Evolutionary conservation across 2,113 vertebrate genomes (phyloP).

Genomic region (Taurulus bubalis): DNA sequence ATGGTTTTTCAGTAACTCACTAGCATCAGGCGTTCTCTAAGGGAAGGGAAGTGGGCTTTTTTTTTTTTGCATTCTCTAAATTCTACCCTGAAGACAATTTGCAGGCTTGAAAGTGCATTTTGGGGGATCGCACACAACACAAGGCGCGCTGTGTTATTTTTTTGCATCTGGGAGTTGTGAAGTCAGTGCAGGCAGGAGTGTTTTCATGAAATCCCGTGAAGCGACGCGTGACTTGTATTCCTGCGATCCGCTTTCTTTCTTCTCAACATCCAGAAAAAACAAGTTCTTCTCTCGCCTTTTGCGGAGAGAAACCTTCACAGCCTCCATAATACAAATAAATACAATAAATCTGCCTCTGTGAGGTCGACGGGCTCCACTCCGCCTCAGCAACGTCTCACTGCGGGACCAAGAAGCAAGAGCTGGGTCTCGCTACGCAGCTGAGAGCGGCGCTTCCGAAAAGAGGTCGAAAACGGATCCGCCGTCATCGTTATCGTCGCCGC

Average conservation of each 20-base stretch:
- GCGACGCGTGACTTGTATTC: background rate
- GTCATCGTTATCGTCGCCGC: background rate
- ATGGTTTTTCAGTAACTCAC: too few relatives aligned
- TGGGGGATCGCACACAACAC: conserved; percentile 25
- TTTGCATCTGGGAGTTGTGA: conserved; percentile 52
- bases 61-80: conserved; percentile 44
- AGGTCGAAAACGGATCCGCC: background rate
- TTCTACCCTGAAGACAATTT: conserved; percentile 50
- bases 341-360: conserved; percentile 27
- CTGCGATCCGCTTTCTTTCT: background rate
- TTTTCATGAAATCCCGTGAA: conserved; percentile 14
- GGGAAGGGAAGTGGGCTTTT: conserved; percentile 27
- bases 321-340: background rate
- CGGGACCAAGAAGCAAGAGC: conserved; percentile 30
- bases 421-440: conserved; percentile 10
- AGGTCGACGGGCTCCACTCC: too few relatives aligned
- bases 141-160: conserved; percentile 38
- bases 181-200: conserved; percentile 25
- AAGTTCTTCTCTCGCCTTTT: too few relatives aligned
- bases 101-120: conserved; percentile 42
- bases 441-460: conserved; percentile 27
- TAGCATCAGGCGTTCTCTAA: conserved; percentile 6
- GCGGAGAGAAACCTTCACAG: background rate
- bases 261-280: background rate
- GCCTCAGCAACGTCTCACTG: conserved; percentile 1